A percentile compares a stretch with the other conserved stretches of the same genome.
These are phyloP conservation scores for Sus scrofa DNA, from an alignment of 2,113 vertebrate species.

Conservation along the genomic window T2T-Sscrofa CM000824.6:221752001-221752500, in stretches of 20 bases:
- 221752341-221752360: accelerated
- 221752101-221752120: background rate
- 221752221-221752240: background rate
- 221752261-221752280: accelerated
- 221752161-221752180: background rate
- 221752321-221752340: accelerated
- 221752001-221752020: constrained; percentile 25
- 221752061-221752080: background rate
- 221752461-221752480: accelerated
- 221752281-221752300: accelerated
- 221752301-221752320: background rate
- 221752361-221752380: accelerated
- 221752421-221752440: accelerated
- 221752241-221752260: accelerated
- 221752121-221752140: background rate
- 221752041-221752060: background rate
- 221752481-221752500: accelerated
- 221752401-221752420: too few relatives aligned
- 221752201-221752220: background rate
- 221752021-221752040: background rate
- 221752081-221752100: background rate
- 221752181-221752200: background rate
- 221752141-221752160: background rate
- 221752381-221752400: accelerated
- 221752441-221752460: accelerated